Evolutionary conservation across 2,888 invertebrate species (phyloP).

Genomic region (Agonopterix alstromeriana): DNA sequence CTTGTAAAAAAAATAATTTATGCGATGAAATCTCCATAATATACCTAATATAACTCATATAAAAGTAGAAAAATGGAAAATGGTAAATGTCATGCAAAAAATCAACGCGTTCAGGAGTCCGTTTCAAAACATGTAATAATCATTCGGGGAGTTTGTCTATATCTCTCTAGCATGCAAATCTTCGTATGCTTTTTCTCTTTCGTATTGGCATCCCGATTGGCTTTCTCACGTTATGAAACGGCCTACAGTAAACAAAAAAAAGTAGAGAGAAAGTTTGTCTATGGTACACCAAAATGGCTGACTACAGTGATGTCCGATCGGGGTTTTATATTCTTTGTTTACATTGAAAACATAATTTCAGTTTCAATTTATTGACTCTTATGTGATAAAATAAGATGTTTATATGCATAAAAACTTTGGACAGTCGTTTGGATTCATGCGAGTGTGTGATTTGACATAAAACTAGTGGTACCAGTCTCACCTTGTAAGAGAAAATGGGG

Average conservation of each 20-base stretch:
- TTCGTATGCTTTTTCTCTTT: too few relatives aligned
- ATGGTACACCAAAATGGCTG: conserved; percentile 71
- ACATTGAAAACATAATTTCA: conserved; percentile 58
- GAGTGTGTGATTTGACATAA: conserved; percentile 72
- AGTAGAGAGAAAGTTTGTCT: conserved; percentile 35
- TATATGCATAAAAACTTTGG: conserved; percentile 55
- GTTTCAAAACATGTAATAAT: too few relatives aligned
- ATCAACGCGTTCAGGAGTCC: too few relatives aligned
- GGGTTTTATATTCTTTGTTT: conserved; percentile 73
- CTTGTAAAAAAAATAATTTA: too few relatives aligned
- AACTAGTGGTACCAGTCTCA: conserved; percentile 67
- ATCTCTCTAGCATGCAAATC: too few relatives aligned
- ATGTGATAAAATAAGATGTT: conserved; percentile 70
- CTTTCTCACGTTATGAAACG: too few relatives aligned
- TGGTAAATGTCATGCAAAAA: too few relatives aligned
- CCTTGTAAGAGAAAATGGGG: conserved; percentile 84
- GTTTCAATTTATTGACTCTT: conserved; percentile 50
- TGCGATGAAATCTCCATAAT: too few relatives aligned
- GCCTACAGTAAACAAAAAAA: neutral
- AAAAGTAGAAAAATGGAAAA: too few relatives aligned
- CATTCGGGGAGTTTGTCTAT: too few relatives aligned
- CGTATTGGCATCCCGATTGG: too few relatives aligned
- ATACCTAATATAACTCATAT: too few relatives aligned
- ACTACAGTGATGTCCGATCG: conserved; percentile 63
- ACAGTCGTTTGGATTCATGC: conserved; percentile 54